Percentiles rank a stretch among this genome's conserved stretches.
phyloP scores from a whole-genome alignment of 2,113 vertebrate species.

The Microcebus murinus region DNA sequence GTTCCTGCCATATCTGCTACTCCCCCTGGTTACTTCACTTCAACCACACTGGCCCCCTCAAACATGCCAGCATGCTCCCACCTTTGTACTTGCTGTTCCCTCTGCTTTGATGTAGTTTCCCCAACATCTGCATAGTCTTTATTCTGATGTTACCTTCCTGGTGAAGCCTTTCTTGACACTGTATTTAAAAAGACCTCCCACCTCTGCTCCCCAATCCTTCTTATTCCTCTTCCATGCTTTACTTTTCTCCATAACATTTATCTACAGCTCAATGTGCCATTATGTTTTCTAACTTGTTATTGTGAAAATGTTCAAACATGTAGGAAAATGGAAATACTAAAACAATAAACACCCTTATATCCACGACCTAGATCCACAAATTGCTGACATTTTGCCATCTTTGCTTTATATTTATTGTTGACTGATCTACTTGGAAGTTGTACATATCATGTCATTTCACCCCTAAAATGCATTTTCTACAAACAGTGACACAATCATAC shows the following conservation, averaged over 20 bases:
- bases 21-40: background rate
- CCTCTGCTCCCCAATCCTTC: no score
- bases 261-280: background rate
- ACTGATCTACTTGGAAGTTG: background rate
- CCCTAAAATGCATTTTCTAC: background rate
- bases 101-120: background rate
- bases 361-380: background rate
- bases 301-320: background rate
- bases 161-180: background rate
- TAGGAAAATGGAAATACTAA: background rate
- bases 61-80: background rate
- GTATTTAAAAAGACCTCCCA: background rate
- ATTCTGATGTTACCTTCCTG: background rate
- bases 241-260: background rate
- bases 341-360: background rate
- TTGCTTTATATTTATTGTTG: background rate
- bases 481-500: background rate
- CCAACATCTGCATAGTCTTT: background rate
- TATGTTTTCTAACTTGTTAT: background rate
- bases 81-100: background rate
- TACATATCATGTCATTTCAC: background rate
- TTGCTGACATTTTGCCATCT: background rate
- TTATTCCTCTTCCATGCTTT: background rate
- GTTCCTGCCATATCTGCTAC: background rate
- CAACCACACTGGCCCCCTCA: background rate